Conservation (phyloP, 2,797 vertebrate genomes). For the Falco rusticolus region DNA sequence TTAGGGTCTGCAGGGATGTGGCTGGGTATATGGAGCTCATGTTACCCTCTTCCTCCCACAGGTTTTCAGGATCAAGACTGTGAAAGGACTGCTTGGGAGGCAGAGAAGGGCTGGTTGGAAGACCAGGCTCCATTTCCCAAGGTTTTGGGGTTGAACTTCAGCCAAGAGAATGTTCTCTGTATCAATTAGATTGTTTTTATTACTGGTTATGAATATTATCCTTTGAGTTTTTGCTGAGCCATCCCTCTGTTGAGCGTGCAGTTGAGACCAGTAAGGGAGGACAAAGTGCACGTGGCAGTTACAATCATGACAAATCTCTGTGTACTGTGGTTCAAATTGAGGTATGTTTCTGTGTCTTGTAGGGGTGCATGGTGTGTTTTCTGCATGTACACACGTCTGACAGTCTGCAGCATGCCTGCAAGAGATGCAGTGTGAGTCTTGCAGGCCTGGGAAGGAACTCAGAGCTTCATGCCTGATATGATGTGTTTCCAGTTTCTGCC, state of each 20-base stretch:
- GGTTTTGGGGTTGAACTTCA: neutral
- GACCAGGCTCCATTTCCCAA: neutral
- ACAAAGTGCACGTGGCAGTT: neutral
- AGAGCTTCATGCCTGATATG: neutral
- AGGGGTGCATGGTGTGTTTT: neutral
- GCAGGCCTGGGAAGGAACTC: neutral
- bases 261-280: neutral
- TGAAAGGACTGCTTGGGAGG: neutral
- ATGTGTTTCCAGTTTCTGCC: neutral
- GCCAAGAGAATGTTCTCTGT: neutral
- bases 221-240: neutral
- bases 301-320: neutral
- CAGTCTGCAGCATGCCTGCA: neutral
- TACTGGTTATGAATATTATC: neutral
- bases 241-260: neutral
- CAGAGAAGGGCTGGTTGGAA: neutral
- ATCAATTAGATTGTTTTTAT: neutral
- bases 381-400: neutral
- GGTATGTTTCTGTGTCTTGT: neutral
- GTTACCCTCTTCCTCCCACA: neutral
- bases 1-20: neutral
- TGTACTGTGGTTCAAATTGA: neutral
- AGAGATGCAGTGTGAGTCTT: neutral
- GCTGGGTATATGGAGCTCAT: rapidly evolving
- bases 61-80: neutral